A percentile compares a stretch with the other conserved stretches of the same genome.
These are phyloP conservation scores for Synanthedon andrenaeformis DNA, from an alignment of 2,888 invertebrate genomes.

Conservation along the genomic window DNA sequence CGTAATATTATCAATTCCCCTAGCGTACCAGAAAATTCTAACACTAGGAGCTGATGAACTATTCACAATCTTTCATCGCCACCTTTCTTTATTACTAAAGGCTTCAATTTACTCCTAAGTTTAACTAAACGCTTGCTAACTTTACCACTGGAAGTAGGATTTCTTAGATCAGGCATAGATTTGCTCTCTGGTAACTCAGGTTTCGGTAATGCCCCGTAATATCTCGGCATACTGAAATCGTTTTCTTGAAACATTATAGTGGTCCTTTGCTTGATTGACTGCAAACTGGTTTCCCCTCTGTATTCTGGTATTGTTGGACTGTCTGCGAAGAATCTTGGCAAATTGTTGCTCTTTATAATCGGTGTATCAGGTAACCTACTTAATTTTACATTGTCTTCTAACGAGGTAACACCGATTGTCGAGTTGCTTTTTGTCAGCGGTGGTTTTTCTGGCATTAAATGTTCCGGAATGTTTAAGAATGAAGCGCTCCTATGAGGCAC, in stretches of 20 bases:
- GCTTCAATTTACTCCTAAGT: constrained; percentile 52
- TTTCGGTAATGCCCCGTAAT: constrained; percentile 60
- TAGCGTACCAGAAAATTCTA: too few relatives aligned
- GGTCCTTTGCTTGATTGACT: constrained; percentile 65
- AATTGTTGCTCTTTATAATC: constrained; percentile 55
- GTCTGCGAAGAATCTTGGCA: constrained; percentile 60
- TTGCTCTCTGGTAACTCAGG: constrained; percentile 50
- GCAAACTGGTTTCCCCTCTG: constrained; percentile 52
- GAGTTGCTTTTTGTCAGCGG: constrained; percentile 54
- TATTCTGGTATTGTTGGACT: constrained; percentile 49
- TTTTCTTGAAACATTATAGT: constrained; percentile 57
- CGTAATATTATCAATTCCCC: too few relatives aligned
- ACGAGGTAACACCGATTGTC: constrained; percentile 44
- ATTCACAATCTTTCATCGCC: constrained; percentile 47
- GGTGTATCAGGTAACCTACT: constrained; percentile 61
- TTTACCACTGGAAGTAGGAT: constrained; percentile 33
- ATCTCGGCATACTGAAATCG: constrained; percentile 74
- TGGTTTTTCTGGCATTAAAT: constrained; percentile 49
- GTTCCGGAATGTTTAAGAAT: constrained; percentile 57
- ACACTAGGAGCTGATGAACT: not conserved
- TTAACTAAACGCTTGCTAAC: constrained; percentile 59
- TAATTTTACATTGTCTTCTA: constrained; percentile 40
- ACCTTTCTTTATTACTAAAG: constrained; percentile 57
- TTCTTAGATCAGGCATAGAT: constrained; percentile 62
- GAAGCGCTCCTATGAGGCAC: constrained; percentile 63